A percentile compares a stretch with the other conserved stretches of the same genome.
Conservation (phyloP, 1,140 invertebrate species). For the Eumeta japonica region DNA sequence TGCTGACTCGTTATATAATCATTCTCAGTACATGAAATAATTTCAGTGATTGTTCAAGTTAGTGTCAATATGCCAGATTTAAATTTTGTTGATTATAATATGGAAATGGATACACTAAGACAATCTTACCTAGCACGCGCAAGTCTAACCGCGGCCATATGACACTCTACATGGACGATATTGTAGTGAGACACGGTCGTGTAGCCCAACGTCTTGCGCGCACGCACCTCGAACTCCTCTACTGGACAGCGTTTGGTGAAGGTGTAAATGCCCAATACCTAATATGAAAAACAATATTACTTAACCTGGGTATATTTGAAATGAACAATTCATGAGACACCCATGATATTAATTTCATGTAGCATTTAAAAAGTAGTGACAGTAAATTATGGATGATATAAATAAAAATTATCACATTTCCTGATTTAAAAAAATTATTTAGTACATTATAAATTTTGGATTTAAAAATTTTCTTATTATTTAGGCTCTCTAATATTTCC, state of each 20-base stretch:
- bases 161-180: conserved; percentile 96
- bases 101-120: background rate
- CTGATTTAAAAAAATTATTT: no score
- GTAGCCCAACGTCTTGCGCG: conserved; percentile 81
- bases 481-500: no score
- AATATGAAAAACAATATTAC: conserved; percentile 3
- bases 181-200: conserved; percentile 98
- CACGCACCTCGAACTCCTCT: conserved; percentile 90
- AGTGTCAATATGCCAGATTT: no score
- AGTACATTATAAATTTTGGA: no score
- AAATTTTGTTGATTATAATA: background rate
- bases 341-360: no score
- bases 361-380: no score
- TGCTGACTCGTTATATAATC: no score
- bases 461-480: no score
- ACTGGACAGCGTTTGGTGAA: conserved; percentile 94
- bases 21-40: no score
- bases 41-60: no score
- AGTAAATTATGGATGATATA: no score
- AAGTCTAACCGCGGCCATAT: conserved; percentile 87
- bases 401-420: no score
- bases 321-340: background rate
- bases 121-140: conserved; percentile 67
- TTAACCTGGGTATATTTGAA: background rate
- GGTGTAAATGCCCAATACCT: conserved; percentile 93